Base-by-base conservation (phyloP, 2,113 vertebrate genomes). In the Nestor notabilis region DNA sequence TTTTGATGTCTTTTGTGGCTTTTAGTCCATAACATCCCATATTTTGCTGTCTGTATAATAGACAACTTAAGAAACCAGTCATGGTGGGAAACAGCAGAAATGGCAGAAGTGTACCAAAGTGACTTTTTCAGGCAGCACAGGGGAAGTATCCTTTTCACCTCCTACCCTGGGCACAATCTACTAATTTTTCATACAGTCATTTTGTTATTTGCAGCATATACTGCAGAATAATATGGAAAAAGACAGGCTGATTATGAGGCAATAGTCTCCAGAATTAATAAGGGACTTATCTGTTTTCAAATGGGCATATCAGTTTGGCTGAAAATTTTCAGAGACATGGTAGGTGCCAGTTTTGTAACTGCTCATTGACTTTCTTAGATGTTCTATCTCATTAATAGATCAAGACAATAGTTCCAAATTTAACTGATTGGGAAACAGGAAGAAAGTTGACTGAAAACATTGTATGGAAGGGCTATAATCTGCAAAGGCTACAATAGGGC, bases 341-440 rank as follows among this genome's bases (percentile, higher is more conserved):
- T 93, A 95, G 87, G n/a, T 90, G 92, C 95, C 87, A 43, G 84
- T 87, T 96, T 94, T 76, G 18, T 94, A 97, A 82, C 60, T 29
- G 84, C 60, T 97, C 96, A 92, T 95, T 98, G 90, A 93, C 74
- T 96, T 97, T 98, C 95, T 89, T 98, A 97, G 97, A 97, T 95
- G 50, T 92, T 97, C 82, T 97, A 84, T 89, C 96, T 97, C 93
- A 92, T 91, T 81, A 96, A 96, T 79, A 95, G 91, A 91, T 92
- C 65, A 52, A 97, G 94, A 98, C 97, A 98, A 98, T 98, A 75
- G 90, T 77, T 96, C 97, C 98, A 98, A 97, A 98, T 98, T 98
- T 98, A 98, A 97, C 94, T 43, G 60, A 95, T 76, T 97, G 92
- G 86, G 96, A 98, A 98, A 98, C 98, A 98, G 98, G 98, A 98